Conservation (phyloP, 2,797 vertebrate species). For the Paramormyrops hopkinsi region DNA sequence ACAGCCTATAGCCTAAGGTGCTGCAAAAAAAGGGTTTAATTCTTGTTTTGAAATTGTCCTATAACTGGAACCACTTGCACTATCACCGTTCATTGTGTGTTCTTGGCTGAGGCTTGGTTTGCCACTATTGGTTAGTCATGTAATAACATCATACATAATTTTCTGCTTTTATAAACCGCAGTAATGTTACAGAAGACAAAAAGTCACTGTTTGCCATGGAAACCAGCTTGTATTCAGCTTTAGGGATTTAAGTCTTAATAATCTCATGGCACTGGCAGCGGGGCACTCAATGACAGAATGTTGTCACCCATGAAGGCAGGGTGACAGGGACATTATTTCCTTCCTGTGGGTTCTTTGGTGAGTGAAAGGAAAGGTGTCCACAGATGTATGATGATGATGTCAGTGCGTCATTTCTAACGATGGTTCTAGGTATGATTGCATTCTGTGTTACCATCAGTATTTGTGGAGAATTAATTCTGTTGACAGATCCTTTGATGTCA, state of each 20-base stretch:
- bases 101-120: background rate
- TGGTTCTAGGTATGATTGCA: background rate
- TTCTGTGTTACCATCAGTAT: background rate
- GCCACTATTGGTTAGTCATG: constrained; percentile 5
- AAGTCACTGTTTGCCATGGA: constrained; percentile 44
- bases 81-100: constrained; percentile 17
- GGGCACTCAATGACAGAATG: constrained; percentile 19
- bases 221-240: constrained; percentile 36
- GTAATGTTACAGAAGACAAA: constrained; percentile 39
- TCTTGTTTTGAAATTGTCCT: constrained; percentile 29
- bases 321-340: constrained; percentile 24
- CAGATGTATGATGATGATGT: background rate
- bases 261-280: constrained; percentile 31
- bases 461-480: background rate
- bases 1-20: constrained; percentile 1
- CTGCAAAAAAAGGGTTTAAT: constrained; percentile 34
- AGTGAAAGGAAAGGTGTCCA: background rate
- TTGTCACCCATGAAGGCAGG: constrained; percentile 8
- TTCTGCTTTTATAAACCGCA: constrained; percentile 26
- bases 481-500: background rate
- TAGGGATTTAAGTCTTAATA: constrained; percentile 35
- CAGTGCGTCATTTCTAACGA: background rate
- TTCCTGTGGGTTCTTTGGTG: background rate
- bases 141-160: constrained; percentile 20
- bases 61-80: constrained; percentile 29